Base-by-base conservation (phyloP, 1,140 invertebrate genomes). In the Drosophila nigromelanica region DNA sequence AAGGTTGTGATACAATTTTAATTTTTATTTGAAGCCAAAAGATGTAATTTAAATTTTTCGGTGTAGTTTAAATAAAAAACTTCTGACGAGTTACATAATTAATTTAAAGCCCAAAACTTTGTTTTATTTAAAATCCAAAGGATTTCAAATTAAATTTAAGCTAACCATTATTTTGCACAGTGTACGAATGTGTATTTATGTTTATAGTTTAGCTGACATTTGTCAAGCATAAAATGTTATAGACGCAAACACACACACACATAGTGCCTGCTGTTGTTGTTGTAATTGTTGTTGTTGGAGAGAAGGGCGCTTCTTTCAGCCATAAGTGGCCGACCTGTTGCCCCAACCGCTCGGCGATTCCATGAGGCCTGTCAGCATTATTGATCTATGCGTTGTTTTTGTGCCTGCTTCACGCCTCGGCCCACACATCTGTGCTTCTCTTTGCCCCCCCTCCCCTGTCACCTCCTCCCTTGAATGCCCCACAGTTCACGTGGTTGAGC, bases 361-460 rank as follows among this genome's bases (percentile, higher is more conserved):
- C 40, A 43, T 69, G 72, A 37, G 64, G 81, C 64, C 68, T 78
- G 82, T 81, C 82, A 87, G 56, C 71, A 82, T 54, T 89, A 89
- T 86, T 86, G 82, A 86, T 86, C 82, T 86, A 82, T 86, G 82
- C 60, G 71, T 72, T 74, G 42, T 58, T 79, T 76, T 78, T 76
- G 59, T 72, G 58, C 47, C 48, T 66, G 51, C 76, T 82, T 72
- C 76, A 86, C 78, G 78, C 78, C 83, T 71, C 78, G 75, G 52
- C 81, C 81, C 81, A 85, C 82, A 76, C 75, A 86, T 18, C 43
- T 40, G 48, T 58, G 66, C 64, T 33, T 51, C 56, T 12, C 18
- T 18, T 27, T 33, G 7, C 10, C 33, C 51, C 10, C 15, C 10
- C 27, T 33, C 30, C 50, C 18, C 11, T 4, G 4, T 18, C 15